A percentile compares a stretch with the other conserved stretches of the same genome.
Evolutionary conservation across 2,888 invertebrate species (phyloP).

Genomic region (Epistrophe grossulariae): DNA sequence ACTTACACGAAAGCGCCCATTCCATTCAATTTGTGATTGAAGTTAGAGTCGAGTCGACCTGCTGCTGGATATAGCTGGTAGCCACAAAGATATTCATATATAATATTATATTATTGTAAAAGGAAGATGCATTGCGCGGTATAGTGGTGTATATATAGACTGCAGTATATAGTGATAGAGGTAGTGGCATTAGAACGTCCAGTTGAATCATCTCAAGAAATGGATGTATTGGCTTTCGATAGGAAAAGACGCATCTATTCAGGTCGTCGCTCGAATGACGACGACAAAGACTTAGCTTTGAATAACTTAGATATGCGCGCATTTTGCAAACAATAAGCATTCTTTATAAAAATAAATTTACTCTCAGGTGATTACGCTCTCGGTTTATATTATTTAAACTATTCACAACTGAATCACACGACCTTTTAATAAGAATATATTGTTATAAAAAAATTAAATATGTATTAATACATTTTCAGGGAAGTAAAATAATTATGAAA

Average conservation of each 20-base stretch:
- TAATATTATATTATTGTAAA: neutral
- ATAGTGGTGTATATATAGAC: no score
- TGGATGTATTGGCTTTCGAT: slow-evolving; percentile 29
- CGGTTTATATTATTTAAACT: no score
- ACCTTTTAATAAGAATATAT: no score
- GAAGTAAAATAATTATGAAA: no score
- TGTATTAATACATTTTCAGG: no score
- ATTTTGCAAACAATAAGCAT: slow-evolving; percentile 51
- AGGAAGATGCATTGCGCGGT: neutral
- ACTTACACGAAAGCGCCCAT: slow-evolving; percentile 65
- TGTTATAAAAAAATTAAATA: no score
- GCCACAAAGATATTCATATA: neutral
- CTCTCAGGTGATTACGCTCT: neutral
- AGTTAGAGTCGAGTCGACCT: slow-evolving; percentile 5
- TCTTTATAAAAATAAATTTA: neutral
- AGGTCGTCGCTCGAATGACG: slow-evolving; percentile 55
- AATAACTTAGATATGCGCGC: slow-evolving; percentile 22
- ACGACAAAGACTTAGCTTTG: slow-evolving; percentile 46
- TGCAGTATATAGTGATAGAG: no score
- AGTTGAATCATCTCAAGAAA: slow-evolving; percentile 19
- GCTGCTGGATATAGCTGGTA: neutral
- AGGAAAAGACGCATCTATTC: slow-evolving; percentile 42
- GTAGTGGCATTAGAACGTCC: slow-evolving; percentile 35
- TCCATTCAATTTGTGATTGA: slow-evolving; percentile 43
- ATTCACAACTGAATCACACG: no score